phyloP scores from a whole-genome alignment of 2,888 invertebrate species.

The Glomeris marginata region DNA sequence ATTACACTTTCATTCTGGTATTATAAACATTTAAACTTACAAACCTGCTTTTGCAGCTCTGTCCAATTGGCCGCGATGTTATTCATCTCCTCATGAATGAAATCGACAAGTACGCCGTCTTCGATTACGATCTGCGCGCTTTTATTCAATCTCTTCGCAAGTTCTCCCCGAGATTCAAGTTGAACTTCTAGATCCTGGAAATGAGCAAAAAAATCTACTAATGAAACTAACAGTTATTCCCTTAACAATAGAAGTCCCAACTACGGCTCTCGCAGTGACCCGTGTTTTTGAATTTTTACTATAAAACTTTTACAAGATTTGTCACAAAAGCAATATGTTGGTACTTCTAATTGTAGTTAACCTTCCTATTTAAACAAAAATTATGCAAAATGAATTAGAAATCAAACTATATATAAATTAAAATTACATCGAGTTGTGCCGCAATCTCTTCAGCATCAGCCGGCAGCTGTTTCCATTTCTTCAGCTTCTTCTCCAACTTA shows the following conservation, averaged over 20 bases:
- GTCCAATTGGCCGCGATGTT: constrained; percentile 48
- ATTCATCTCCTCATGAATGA: constrained; percentile 50
- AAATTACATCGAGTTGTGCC: constrained; percentile 65
- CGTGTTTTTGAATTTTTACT: no score
- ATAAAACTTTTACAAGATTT: no score
- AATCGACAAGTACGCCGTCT: constrained; percentile 54
- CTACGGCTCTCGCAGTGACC: no score
- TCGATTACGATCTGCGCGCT: constrained; percentile 56
- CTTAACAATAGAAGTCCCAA: no score
- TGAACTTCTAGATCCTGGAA: constrained; percentile 66
- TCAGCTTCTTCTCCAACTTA: constrained; percentile 58
- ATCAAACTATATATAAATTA: background rate
- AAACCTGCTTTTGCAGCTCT: constrained; percentile 50
- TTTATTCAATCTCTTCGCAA: constrained; percentile 55
- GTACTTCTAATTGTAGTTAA: no score
- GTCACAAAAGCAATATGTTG: no score
- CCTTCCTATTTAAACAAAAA: no score
- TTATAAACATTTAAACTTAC: background rate
- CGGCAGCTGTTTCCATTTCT: constrained; percentile 51
- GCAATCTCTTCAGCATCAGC: constrained; percentile 86
- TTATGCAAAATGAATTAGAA: no score
- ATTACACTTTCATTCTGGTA: background rate
- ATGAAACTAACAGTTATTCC: no score
- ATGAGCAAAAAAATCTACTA: background rate
- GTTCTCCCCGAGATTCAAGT: constrained; percentile 51